These are phyloP conservation scores for Mustelus asterias DNA, from an alignment of 2,113 vertebrate species.

Conservation along the genomic window DNA sequence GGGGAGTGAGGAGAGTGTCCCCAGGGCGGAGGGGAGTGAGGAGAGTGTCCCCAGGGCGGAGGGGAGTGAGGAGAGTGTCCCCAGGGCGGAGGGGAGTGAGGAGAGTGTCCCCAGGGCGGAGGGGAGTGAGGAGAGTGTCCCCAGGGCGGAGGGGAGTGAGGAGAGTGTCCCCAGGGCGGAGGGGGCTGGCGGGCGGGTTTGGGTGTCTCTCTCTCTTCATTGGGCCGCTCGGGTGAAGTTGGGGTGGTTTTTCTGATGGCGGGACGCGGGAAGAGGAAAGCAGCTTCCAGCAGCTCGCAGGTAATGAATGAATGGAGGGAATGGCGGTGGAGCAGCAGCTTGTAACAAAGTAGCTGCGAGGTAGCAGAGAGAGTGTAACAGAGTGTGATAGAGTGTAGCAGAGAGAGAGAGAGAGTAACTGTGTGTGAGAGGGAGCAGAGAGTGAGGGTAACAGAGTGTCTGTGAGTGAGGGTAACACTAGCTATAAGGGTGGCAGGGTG, in stretches of 20 bases:
- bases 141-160: not conserved
- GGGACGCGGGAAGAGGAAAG: slow-evolving; percentile 29
- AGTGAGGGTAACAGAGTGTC: no score
- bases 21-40: not conserved
- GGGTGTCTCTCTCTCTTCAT: not conserved
- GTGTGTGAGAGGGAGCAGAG: no score
- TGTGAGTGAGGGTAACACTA: no score
- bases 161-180: not conserved
- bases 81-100: not conserved
- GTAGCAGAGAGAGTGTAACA: not conserved
- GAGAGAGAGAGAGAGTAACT: no score
- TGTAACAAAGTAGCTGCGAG: not conserved
- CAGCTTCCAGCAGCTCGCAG: not conserved
- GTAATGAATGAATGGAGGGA: not conserved
- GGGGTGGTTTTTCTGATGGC: not conserved
- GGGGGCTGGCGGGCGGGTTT: not conserved
- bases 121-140: not conserved
- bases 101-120: not conserved
- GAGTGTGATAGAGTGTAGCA: not conserved
- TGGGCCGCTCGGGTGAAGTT: not conserved
- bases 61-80: not conserved
- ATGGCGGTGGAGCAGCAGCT: no score
- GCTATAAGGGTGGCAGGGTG: no score
- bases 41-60: not conserved
- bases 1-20: not conserved